phyloP scores from a whole-genome alignment of 2,113 vertebrate genomes.

The Rhipidura dahli region DNA sequence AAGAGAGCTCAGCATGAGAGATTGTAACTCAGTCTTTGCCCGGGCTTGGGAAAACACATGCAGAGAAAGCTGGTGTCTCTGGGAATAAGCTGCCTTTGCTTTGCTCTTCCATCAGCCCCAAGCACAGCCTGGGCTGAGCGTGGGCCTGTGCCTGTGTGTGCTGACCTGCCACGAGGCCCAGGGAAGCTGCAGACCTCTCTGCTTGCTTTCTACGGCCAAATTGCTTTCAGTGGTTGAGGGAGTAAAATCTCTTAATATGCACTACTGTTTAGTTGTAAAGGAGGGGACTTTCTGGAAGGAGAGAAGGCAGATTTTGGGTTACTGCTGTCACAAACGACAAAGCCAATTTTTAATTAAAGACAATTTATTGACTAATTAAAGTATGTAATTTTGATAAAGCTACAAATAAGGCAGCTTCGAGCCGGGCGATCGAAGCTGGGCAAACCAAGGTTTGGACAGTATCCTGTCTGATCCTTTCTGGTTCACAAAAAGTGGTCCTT shows the following conservation, averaged over 20 bases:
- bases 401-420: no score
- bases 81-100: background rate
- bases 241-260: background rate
- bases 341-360: no score
- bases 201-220: background rate
- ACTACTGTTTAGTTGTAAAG: background rate
- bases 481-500: no score
- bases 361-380: no score
- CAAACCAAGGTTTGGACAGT: no score
- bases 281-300: background rate
- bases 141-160: accelerated
- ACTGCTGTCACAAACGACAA: no score
- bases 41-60: background rate
- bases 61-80: background rate
- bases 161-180: background rate
- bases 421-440: no score
- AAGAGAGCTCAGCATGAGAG: background rate
- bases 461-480: no score
- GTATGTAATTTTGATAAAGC: no score
- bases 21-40: background rate
- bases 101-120: background rate
- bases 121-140: accelerated
- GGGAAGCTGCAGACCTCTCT: background rate
- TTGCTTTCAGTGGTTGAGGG: background rate
- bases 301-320: background rate